Conservation (phyloP, 2,797 vertebrate genomes). For the Rhadinocentrus ornatus region DNA sequence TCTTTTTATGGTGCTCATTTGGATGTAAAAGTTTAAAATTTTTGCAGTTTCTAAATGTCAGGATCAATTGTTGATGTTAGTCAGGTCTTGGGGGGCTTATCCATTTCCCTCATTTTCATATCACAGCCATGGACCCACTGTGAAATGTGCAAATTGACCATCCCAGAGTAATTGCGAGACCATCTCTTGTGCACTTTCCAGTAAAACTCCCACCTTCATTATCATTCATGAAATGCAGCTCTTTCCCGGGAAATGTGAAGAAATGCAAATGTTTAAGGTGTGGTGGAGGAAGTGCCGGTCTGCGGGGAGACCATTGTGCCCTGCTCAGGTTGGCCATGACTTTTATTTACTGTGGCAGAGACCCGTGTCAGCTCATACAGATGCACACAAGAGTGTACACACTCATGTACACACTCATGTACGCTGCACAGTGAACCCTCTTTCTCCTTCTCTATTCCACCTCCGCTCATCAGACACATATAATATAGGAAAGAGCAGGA, state of each 20-base stretch:
- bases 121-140: constrained; percentile 72
- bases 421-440: constrained; percentile 30
- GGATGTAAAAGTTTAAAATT: constrained; percentile 58
- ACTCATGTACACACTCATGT: constrained; percentile 47
- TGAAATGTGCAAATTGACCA: constrained; percentile 82
- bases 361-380: constrained; percentile 68
- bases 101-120: constrained; percentile 82
- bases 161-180: constrained; percentile 81
- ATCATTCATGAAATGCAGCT: constrained; percentile 86
- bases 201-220: constrained; percentile 83
- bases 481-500: constrained; percentile 69
- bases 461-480: constrained; percentile 35
- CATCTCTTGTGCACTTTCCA: constrained; percentile 77
- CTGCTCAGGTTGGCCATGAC: constrained; percentile 79
- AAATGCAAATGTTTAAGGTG: constrained; percentile 82
- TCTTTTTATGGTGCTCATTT: constrained; percentile 55
- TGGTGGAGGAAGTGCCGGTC: constrained; percentile 66
- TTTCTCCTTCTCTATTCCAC: constrained; percentile 20
- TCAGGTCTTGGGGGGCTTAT: constrained; percentile 75
- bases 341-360: constrained; percentile 82
- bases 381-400: constrained; percentile 57
- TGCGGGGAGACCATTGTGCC: constrained; percentile 76
- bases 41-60: constrained; percentile 67
- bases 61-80: constrained; percentile 78
- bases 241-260: constrained; percentile 80